phyloP scores from a whole-genome alignment of 2,888 invertebrate genomes.

The Chloroclystis v-ata region DNA sequence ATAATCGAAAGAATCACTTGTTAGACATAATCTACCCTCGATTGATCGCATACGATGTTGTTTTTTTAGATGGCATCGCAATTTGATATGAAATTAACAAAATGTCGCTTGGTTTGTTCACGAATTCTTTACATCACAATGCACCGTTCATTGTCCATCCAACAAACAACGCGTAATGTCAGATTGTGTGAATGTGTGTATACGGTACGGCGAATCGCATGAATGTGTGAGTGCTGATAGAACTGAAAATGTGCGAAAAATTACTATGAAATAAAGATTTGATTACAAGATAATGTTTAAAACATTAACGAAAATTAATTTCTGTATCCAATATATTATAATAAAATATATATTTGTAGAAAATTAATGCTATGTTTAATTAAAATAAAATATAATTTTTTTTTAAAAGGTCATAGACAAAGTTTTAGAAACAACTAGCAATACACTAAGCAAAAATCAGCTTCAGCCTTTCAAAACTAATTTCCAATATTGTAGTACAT shows the following conservation, averaged over 20 bases:
- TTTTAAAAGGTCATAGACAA: too few relatives aligned
- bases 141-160: constrained; percentile 60
- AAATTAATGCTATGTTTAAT: too few relatives aligned
- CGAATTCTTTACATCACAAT: constrained; percentile 55
- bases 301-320: too few relatives aligned
- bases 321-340: too few relatives aligned
- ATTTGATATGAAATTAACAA: constrained; percentile 66
- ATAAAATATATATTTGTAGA: too few relatives aligned
- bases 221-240: constrained; percentile 5
- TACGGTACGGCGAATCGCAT: background rate
- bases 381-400: too few relatives aligned
- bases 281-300: too few relatives aligned
- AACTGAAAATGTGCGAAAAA: constrained; percentile 24
- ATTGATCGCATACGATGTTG: constrained; percentile 49
- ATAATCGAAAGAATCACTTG: constrained; percentile 38
- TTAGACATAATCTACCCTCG: constrained; percentile 42
- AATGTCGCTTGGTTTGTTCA: constrained; percentile 66
- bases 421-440: too few relatives aligned
- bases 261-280: too few relatives aligned
- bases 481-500: too few relatives aligned
- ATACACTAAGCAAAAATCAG: too few relatives aligned
- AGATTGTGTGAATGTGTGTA: constrained; percentile 12
- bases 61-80: constrained; percentile 63
- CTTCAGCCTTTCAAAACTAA: too few relatives aligned
- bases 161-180: constrained; percentile 43